Conservation (phyloP, 53 echinoderm and acorn worm genomes). For the Stichopus horrens region DNA sequence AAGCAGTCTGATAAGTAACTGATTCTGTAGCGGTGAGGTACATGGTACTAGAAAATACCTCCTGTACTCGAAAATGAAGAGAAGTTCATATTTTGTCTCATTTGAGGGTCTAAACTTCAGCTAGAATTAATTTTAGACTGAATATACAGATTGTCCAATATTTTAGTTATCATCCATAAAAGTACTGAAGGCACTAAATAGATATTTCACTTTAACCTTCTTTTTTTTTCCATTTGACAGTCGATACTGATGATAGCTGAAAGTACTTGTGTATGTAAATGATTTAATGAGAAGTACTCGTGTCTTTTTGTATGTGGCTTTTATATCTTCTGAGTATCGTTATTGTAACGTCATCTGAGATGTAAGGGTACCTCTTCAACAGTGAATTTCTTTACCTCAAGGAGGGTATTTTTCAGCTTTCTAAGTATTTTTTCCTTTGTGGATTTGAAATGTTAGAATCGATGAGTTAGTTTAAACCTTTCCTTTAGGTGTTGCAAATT, state of each 20-base stretch:
- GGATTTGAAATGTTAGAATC: background rate
- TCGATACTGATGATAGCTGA: background rate
- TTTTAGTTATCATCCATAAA: no score
- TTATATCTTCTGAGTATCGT: background rate
- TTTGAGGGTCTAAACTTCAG: no score
- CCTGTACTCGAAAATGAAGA: no score
- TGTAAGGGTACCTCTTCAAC: background rate
- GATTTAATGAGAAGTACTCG: background rate
- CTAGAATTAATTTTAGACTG: no score
- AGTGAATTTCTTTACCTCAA: background rate
- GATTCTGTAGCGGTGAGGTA: no score
- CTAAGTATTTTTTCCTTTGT: background rate
- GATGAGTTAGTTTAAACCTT: background rate
- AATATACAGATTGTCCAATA: no score
- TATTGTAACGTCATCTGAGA: background rate
- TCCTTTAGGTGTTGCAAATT: background rate
- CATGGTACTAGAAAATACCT: no score
- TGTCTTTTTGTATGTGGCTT: background rate
- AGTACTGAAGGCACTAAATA: no score
- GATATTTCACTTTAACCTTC: background rate
- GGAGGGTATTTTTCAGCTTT: background rate
- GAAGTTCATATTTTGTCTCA: no score
- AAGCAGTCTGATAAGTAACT: no score
- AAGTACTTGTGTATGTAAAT: slow-evolving; percentile 23
- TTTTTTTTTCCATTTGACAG: background rate